Evolutionary conservation across 2,797 vertebrate genomes (phyloP).

Genomic region (Cryptoprocta ferox): DNA sequence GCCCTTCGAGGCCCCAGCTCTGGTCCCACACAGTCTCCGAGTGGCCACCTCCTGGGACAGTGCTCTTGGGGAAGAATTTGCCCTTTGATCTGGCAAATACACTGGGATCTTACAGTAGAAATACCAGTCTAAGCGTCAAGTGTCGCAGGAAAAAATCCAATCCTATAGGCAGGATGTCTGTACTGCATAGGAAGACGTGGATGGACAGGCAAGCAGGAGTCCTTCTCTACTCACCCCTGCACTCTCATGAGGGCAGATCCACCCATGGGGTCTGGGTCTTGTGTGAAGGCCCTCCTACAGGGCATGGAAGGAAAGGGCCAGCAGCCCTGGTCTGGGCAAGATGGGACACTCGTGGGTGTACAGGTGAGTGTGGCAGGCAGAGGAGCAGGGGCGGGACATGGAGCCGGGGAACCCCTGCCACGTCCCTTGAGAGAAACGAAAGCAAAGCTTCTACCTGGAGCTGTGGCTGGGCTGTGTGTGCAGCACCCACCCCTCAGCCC

Average conservation of each 20-base stretch:
- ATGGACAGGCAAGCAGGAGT: fast-evolving
- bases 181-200: background rate
- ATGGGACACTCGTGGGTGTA: background rate
- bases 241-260: background rate
- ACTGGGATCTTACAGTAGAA: background rate
- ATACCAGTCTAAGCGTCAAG: background rate
- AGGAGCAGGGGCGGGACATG: fast-evolving
- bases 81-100: background rate
- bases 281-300: background rate
- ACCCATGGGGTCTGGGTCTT: background rate
- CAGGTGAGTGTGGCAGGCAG: fast-evolving
- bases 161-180: fast-evolving
- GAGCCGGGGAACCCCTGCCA: no score
- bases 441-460: background rate
- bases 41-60: no score
- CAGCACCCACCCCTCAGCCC: fast-evolving
- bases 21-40: no score
- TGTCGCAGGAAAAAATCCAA: no score
- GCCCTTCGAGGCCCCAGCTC: background rate
- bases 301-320: background rate
- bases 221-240: background rate
- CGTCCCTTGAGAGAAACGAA: background rate
- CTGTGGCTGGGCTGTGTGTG: fast-evolving
- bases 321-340: background rate
- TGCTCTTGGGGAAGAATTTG: background rate